These are phyloP conservation scores for Parapsyche elsis DNA, from an alignment of 1,140 invertebrate species.

Conservation along the genomic window DNA sequence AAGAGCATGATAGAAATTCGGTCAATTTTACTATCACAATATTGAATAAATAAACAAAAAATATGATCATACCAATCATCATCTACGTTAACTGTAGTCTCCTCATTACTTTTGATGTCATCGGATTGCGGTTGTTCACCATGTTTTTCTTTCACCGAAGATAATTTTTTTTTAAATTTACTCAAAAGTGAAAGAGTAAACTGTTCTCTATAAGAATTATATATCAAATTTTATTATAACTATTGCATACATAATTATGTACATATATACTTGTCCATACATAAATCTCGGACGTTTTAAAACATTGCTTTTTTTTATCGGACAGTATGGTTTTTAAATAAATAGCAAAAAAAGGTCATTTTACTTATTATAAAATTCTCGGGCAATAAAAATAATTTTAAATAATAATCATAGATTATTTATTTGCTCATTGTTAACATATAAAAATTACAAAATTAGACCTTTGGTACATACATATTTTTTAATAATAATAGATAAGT, in stretches of 20 bases:
- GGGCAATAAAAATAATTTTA: neutral
- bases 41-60: slow-evolving; percentile 20
- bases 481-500: too few relatives aligned
- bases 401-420: too few relatives aligned
- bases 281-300: too few relatives aligned
- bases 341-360: too few relatives aligned
- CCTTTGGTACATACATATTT: too few relatives aligned
- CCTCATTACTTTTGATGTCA: slow-evolving; percentile 39
- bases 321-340: too few relatives aligned
- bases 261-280: too few relatives aligned
- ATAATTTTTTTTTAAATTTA: slow-evolving; percentile 86
- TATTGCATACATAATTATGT: too few relatives aligned
- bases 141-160: slow-evolving; percentile 72
- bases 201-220: slow-evolving; percentile 69
- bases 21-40: slow-evolving; percentile 7
- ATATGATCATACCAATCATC: slow-evolving; percentile 63
- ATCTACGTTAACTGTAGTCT: slow-evolving; percentile 60
- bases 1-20: slow-evolving; percentile 47
- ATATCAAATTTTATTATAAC: slow-evolving; percentile 13
- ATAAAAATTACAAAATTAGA: too few relatives aligned
- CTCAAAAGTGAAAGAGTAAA: slow-evolving; percentile 82
- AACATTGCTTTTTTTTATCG: too few relatives aligned
- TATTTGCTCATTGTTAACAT: too few relatives aligned
- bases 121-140: slow-evolving; percentile 60
- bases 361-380: too few relatives aligned